A percentile compares a stretch with the other conserved stretches of the same genome.
These are phyloP conservation scores for Babyrousa celebensis DNA, from an alignment of 2,797 vertebrate genomes.

Conservation along the genomic window DNA sequence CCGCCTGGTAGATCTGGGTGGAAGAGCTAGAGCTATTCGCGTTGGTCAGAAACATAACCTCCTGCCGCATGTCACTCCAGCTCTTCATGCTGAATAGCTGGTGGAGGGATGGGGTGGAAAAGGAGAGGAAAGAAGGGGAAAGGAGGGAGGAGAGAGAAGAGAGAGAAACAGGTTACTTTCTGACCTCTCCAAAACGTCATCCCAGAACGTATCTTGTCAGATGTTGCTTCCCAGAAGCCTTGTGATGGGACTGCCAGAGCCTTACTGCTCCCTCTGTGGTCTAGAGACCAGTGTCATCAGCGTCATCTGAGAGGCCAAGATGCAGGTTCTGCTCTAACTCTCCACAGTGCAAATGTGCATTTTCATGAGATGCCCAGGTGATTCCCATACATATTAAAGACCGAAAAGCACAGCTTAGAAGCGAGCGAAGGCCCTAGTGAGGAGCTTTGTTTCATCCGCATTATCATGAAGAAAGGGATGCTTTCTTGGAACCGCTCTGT, in stretches of 20 bases:
- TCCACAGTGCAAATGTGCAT: neutral
- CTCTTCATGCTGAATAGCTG: conserved; percentile 96
- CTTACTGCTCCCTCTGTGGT: neutral
- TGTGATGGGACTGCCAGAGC: neutral
- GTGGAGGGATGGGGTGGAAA: neutral
- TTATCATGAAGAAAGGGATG: neutral
- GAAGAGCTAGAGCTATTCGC: conserved; percentile 95
- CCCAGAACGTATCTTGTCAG: neutral
- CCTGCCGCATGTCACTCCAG: conserved; percentile 97
- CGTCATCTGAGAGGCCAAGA: neutral
- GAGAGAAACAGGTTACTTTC: conserved; percentile 60
- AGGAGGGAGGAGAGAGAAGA: neutral
- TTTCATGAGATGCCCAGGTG: neutral
- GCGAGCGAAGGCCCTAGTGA: neutral
- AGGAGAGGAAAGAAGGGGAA: neutral
- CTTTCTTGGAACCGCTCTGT: neutral
- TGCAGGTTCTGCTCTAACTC: neutral
- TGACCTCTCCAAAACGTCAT: conserved; percentile 12
- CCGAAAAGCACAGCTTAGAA: neutral
- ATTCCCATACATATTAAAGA: neutral
- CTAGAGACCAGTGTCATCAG: neutral
- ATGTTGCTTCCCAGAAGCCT: neutral
- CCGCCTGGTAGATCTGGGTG: conserved; percentile 95
- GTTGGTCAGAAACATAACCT: conserved; percentile 95
- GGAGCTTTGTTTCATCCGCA: neutral